Evolutionary conservation across 2,888 invertebrate species (phyloP), one percentile per base, ranked within the genome.

Genomic region (Drosophila birchii): DNA sequence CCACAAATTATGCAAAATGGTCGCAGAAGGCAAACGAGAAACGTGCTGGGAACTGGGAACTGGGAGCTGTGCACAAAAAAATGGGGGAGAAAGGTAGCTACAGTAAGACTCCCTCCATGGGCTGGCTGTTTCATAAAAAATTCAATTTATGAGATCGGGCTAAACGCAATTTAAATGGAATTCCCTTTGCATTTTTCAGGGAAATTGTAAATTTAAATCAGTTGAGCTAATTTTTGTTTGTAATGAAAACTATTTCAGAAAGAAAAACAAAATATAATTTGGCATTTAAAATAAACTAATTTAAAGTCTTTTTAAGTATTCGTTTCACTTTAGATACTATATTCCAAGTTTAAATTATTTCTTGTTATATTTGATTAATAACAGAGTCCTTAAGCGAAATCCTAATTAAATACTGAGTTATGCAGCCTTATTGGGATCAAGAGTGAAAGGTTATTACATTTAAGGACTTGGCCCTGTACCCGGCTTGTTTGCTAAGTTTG

Each of bases 1-100:
- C 39, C 64, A 14, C 68, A 67, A 68, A 68, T 67, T 68, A 67
- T 67, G 68, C 68, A 67, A 68, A 67, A 68, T 56, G 56, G 68
- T 36, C 56, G 68, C 67, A 67, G 47, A 41, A 49, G 49, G 56
- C 43, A 51, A 56, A 66, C 47, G 23, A 26, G 32, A 41, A 23
- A 32, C 43, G 56, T 67, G 55, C 9, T 36, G 36, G 23, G 6
- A 59, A 32, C 12, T 23, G 32, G 14, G 34, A 34, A n/a, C 23
- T 23, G 32, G 11, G 11, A 26, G 32, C 12, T 49, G 18, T 32
- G 32, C 32, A 32, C 18, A 32, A 32, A 34, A 49, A 32, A 32
- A 23, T 23, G 12, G 12, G 34, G 34, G 34, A 18, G 12, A 32
- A 44, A 32, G 20, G 39, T 55, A 18, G 18, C 55, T 18, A 55